Percentiles rank a stretch among this genome's conserved stretches.
Conservation (phyloP, 2,113 vertebrate genomes). For the Sula dactylatra region DNA sequence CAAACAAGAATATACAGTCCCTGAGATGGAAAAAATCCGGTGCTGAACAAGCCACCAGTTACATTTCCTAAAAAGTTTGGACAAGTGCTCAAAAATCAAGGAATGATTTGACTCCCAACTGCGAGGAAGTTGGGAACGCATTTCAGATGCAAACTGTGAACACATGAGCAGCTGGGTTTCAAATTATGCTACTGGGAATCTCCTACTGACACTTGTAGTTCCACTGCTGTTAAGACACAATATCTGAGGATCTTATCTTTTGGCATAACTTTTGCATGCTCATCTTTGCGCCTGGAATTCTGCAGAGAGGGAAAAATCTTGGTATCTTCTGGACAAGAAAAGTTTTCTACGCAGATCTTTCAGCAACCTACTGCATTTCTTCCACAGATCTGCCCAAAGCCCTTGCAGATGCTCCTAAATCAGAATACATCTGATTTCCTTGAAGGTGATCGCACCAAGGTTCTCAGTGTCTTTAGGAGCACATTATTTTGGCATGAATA, state of each 20-base stretch:
- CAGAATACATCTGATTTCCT: not conserved
- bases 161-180: not conserved
- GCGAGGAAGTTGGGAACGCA: not conserved
- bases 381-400: not conserved
- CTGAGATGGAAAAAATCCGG: not conserved
- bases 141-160: not conserved
- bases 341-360: not conserved
- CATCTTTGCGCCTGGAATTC: not conserved
- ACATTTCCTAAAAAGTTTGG: not conserved
- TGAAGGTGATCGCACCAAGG: not conserved
- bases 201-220: not conserved
- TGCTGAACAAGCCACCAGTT: not conserved
- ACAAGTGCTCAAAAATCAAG: not conserved
- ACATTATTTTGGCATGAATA: not conserved
- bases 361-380: not conserved
- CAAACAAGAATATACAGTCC: not conserved
- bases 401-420: not conserved
- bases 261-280: not conserved
- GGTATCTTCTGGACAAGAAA: not conserved
- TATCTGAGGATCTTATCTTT: not conserved
- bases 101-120: not conserved
- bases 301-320: not conserved
- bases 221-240: not conserved
- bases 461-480: not conserved
- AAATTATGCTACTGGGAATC: not conserved